Evolutionary conservation across 2,888 invertebrate species (phyloP).

Genomic region (Dryadula phaetusa): DNA sequence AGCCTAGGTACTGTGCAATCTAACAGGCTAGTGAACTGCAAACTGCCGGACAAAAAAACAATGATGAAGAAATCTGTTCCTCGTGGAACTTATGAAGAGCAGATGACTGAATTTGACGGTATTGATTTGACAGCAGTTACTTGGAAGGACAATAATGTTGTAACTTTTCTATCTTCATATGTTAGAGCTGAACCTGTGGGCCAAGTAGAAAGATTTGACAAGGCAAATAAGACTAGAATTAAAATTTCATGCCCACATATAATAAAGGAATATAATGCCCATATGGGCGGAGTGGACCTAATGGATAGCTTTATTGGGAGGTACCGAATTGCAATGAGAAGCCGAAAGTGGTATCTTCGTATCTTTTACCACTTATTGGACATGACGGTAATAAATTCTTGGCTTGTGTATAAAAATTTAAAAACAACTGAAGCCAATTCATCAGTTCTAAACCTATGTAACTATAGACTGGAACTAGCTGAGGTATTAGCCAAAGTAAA

Average conservation of each 20-base stretch:
- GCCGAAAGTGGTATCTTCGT: slow-evolving; percentile 53
- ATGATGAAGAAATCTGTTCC: slow-evolving; percentile 53
- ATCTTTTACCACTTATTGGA: slow-evolving; percentile 58
- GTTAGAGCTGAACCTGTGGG: slow-evolving; percentile 52
- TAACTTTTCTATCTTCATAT: slow-evolving; percentile 54
- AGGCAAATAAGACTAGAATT: slow-evolving; percentile 38
- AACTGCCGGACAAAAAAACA: slow-evolving; percentile 53
- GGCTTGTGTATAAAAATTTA: slow-evolving; percentile 52
- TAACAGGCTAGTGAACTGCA: slow-evolving; percentile 49
- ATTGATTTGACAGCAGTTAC: slow-evolving; percentile 51
- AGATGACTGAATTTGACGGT: slow-evolving; percentile 51
- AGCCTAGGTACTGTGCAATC: slow-evolving; percentile 49
- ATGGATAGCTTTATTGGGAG: slow-evolving; percentile 52
- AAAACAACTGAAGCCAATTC: slow-evolving; percentile 29
- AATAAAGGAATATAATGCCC: slow-evolving; percentile 56
- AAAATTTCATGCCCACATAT: slow-evolving; percentile 43
- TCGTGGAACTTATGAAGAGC: slow-evolving; percentile 52
- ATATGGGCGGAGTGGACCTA: slow-evolving; percentile 60
- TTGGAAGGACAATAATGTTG: slow-evolving; percentile 56
- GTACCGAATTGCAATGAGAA: slow-evolving; percentile 49
- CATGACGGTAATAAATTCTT: slow-evolving; percentile 56
- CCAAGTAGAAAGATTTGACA: slow-evolving; percentile 50
- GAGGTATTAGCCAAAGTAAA: slow-evolving; percentile 53
- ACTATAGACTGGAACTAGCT: slow-evolving; percentile 56
- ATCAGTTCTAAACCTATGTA: slow-evolving; percentile 51